Percentiles rank a stretch among this genome's conserved stretches.
Evolutionary conservation across 1,140 invertebrate species (phyloP).

Genomic region (Drosophila pseudoananassae): DNA sequence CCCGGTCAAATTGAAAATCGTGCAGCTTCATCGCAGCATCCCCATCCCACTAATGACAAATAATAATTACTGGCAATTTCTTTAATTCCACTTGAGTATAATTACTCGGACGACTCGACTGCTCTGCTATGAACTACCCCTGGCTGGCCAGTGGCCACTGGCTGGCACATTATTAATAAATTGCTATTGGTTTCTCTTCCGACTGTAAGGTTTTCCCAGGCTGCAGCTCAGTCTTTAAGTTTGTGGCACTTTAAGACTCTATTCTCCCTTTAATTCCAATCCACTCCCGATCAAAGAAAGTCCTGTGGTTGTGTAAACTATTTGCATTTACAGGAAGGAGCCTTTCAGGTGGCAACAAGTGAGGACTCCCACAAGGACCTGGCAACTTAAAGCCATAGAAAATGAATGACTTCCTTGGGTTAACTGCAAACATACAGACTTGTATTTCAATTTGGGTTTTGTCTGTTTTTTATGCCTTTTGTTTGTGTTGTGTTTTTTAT

Average conservation of each 20-base stretch:
- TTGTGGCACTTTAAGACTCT: neutral
- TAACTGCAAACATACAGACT: conserved; percentile 1
- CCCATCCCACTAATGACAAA: conserved; percentile 67
- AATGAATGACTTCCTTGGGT: conserved; percentile 3
- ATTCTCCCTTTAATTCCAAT: neutral
- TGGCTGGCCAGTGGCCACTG: conserved; percentile 10
- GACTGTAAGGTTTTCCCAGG: conserved; percentile 7
- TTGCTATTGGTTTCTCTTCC: conserved; percentile 50
- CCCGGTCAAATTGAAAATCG: conserved; percentile 45
- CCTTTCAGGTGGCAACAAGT: conserved; percentile 20
- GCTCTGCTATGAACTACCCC: neutral
- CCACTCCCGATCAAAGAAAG: conserved; percentile 15
- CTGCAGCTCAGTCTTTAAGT: neutral
- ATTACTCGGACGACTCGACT: conserved; percentile 42
- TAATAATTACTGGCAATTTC: conserved; percentile 76
- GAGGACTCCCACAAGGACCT: neutral
- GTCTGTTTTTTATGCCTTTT: neutral
- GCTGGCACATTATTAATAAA: conserved; percentile 44
- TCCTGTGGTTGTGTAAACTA: conserved; percentile 1
- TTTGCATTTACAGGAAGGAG: neutral
- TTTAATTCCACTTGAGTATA: conserved; percentile 73
- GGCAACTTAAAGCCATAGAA: neutral
- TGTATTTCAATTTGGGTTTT: conserved; percentile 16
- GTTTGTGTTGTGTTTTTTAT: conserved; percentile 33
- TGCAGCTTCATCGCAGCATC: conserved; percentile 36